phyloP scores from a whole-genome alignment of 2,113 vertebrate genomes.

The Labeo rohita region DNA sequence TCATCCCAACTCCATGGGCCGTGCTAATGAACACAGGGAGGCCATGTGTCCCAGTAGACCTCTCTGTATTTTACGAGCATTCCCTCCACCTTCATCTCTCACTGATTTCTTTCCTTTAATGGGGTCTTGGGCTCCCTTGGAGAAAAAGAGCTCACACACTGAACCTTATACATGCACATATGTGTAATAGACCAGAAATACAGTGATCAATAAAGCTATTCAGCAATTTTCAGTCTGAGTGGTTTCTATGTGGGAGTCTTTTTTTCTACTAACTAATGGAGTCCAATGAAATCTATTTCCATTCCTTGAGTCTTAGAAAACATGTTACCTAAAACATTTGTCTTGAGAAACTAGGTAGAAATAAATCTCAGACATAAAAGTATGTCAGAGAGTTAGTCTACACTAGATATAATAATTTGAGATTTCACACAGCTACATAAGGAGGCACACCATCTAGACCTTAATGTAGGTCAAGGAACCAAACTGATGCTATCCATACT shows the following conservation, averaged over 20 bases:
- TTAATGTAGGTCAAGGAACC: conserved; percentile 32
- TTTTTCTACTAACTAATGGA: background rate
- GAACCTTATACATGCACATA: conserved; percentile 27
- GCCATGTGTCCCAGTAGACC: background rate
- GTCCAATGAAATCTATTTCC: conserved; percentile 5
- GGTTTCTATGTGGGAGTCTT: background rate
- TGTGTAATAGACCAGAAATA: conserved; percentile 25
- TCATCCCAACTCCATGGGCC: conserved; percentile 1
- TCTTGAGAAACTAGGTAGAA: background rate
- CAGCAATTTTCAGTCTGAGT: background rate
- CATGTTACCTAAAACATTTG: background rate
- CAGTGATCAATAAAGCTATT: background rate
- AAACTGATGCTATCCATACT: background rate
- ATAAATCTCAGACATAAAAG: conserved; percentile 20
- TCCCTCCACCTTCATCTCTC: conserved; percentile 5
- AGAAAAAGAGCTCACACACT: background rate
- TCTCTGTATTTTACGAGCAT: conserved; percentile 2
- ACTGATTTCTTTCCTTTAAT: conserved; percentile 45
- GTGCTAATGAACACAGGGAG: conserved; percentile 42
- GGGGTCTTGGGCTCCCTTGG: conserved; percentile 1
- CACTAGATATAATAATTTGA: conserved; percentile 1
- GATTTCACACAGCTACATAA: conserved; percentile 36
- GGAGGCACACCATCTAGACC: background rate
- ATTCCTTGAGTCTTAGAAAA: background rate
- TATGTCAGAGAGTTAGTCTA: conserved; percentile 17